A percentile compares a stretch with the other conserved stretches of the same genome.
Conservation (phyloP, 2,797 vertebrate genomes). For the Coilia nasus region DNA sequence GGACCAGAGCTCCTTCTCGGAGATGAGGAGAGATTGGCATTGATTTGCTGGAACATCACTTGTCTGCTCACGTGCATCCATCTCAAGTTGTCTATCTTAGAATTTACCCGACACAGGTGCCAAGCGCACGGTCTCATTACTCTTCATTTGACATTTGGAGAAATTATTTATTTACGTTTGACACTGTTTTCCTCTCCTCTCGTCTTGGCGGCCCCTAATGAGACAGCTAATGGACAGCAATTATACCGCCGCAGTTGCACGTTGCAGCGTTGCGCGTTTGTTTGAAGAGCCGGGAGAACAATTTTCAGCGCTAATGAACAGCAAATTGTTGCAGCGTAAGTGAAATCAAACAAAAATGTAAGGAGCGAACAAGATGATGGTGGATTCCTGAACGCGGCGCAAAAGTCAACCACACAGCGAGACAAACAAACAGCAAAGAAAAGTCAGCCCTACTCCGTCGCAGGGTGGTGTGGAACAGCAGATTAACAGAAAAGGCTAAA, state of each 20-base stretch:
- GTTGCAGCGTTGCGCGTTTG: slow-evolving; percentile 29
- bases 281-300: slow-evolving; percentile 21
- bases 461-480: neutral
- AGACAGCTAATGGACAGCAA: slow-evolving; percentile 56
- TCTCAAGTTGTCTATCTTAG: slow-evolving; percentile 40
- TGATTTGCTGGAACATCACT: slow-evolving; percentile 45
- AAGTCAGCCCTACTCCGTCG: neutral
- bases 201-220: slow-evolving; percentile 45
- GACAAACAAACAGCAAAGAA: slow-evolving; percentile 7
- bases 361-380: neutral
- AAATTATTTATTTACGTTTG: slow-evolving; percentile 49
- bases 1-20: neutral
- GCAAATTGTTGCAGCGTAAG: slow-evolving; percentile 15
- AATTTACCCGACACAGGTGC: slow-evolving; percentile 32
- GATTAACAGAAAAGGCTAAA: slow-evolving; percentile 26
- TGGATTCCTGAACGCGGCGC: neutral
- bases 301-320: slow-evolving; percentile 14
- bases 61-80: slow-evolving; percentile 49
- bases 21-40: slow-evolving; percentile 42
- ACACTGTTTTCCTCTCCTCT: slow-evolving; percentile 45
- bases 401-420: neutral
- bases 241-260: slow-evolving; percentile 36
- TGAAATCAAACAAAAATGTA: neutral
- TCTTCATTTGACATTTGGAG: slow-evolving; percentile 53
- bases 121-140: slow-evolving; percentile 40